Conservation (phyloP, 2,888 invertebrate genomes). For the Meta bourneti region DNA sequence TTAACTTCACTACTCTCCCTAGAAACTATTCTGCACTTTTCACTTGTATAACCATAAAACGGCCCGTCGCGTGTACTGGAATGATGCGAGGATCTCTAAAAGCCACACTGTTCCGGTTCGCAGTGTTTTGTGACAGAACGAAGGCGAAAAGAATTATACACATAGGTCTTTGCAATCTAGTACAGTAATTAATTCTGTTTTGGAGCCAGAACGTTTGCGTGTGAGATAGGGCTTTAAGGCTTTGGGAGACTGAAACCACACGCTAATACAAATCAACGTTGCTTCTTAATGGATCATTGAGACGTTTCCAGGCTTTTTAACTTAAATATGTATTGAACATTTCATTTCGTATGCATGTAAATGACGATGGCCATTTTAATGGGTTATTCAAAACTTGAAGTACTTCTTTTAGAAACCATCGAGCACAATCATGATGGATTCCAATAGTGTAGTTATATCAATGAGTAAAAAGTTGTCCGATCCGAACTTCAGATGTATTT, state of each 20-base stretch:
- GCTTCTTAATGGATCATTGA: neutral
- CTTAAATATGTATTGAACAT: neutral
- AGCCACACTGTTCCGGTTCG: too few relatives aligned
- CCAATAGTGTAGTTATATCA: neutral
- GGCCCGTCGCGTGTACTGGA: neutral
- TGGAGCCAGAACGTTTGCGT: neutral
- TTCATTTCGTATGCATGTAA: neutral
- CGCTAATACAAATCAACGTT: neutral
- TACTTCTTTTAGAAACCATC: neutral
- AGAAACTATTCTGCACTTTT: neutral
- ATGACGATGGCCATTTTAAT: neutral
- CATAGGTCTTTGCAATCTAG: too few relatives aligned
- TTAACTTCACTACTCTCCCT: too few relatives aligned
- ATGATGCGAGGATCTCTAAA: neutral
- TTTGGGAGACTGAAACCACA: neutral
- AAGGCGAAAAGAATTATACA: too few relatives aligned
- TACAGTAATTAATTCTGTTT: neutral
- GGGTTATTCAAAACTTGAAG: neutral
- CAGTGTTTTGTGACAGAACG: too few relatives aligned
- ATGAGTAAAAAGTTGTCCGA: neutral
- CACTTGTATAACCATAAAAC: neutral
- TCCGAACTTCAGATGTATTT: too few relatives aligned
- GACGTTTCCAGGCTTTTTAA: neutral
- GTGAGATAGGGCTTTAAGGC: neutral
- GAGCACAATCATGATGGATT: neutral